Percentiles rank a stretch among this genome's conserved stretches.
phyloP scores from a whole-genome alignment of 2,888 invertebrate species.

The Limnephilus marmoratus region DNA sequence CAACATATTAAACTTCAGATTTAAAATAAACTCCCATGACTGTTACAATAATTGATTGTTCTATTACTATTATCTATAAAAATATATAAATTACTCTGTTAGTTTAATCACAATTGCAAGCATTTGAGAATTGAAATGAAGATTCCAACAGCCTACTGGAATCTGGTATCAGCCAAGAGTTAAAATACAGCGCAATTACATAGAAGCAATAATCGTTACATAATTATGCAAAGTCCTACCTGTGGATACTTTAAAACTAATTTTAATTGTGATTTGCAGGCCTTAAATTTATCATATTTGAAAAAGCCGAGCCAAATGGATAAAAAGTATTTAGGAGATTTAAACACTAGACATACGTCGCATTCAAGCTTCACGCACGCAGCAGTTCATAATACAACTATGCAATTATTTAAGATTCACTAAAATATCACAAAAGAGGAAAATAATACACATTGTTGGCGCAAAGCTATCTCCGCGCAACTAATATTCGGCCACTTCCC shows the following conservation, averaged over 20 bases:
- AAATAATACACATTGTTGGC: background rate
- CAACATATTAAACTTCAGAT: background rate
- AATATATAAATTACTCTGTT: constrained; percentile 44
- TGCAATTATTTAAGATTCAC: constrained; percentile 39
- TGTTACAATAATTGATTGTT: background rate
- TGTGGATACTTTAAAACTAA: constrained; percentile 26
- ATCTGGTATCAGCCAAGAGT: background rate
- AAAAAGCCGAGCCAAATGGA: constrained; percentile 30
- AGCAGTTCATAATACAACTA: constrained; percentile 23
- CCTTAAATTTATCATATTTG: constrained; percentile 36
- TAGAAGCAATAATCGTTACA: background rate
- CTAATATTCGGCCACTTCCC: background rate
- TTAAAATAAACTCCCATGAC: background rate
- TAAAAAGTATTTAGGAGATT: constrained; percentile 8
- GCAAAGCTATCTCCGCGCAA: background rate
- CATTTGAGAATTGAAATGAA: background rate
- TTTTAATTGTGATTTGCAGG: constrained; percentile 20
- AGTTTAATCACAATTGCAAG: constrained; percentile 19
- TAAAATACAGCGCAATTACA: background rate
- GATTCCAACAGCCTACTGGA: too few species aligned
- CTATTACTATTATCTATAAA: constrained; percentile 19
- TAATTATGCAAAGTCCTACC: background rate
- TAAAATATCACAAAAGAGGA: constrained; percentile 39
- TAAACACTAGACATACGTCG: constrained; percentile 3
- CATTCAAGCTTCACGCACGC: background rate